Conservation (phyloP, 2,797 vertebrate genomes). For the Telmatherina bonti region DNA sequence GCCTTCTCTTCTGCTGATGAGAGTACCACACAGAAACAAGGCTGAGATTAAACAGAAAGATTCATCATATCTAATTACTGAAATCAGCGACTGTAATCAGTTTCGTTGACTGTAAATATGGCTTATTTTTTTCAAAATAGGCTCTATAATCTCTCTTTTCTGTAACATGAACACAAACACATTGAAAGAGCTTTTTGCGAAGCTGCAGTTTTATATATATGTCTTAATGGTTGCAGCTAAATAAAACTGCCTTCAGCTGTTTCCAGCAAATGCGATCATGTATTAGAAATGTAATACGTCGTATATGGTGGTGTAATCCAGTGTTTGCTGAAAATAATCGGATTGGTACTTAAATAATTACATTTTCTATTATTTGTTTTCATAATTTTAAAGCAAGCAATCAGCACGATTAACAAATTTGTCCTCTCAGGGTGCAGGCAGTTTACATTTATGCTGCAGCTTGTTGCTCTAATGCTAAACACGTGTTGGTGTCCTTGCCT, state of each 20-base stretch:
- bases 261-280: constrained; percentile 15
- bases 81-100: constrained; percentile 39
- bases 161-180: constrained; percentile 1
- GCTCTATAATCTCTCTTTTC: constrained; percentile 11
- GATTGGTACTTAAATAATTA: neutral
- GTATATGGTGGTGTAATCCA: neutral
- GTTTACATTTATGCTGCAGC: constrained; percentile 23
- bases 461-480: constrained; percentile 24
- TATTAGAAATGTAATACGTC: neutral
- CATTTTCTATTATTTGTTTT: neutral
- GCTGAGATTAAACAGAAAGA: constrained; percentile 44
- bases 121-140: constrained; percentile 10
- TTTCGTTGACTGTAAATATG: constrained; percentile 37
- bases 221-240: constrained; percentile 22
- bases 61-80: constrained; percentile 55
- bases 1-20: constrained; percentile 50
- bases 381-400: neutral
- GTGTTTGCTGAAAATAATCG: constrained; percentile 17
- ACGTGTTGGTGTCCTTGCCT: constrained; percentile 35
- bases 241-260: constrained; percentile 9
- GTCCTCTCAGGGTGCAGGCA: constrained; percentile 46
- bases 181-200: neutral
- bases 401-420: constrained; percentile 45
- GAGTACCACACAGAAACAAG: constrained; percentile 53
- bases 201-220: neutral